Evolutionary conservation across 2,797 vertebrate species (phyloP), one percentile per base, ranked within the genome.

Genomic region (Aplochiton taeniatus): DNA sequence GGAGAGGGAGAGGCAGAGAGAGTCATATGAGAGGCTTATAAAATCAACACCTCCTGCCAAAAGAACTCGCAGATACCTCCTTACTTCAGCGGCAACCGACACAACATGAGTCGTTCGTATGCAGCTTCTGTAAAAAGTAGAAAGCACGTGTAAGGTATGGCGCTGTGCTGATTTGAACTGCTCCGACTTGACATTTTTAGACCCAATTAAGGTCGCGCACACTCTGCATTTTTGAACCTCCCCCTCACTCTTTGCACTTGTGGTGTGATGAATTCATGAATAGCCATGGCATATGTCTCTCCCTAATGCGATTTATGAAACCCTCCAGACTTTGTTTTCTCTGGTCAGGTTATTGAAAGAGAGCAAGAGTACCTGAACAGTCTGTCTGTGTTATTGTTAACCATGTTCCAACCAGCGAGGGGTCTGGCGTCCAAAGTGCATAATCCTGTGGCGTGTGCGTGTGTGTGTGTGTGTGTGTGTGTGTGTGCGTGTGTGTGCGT

Each of bases 41-140:
- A 90, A 87, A 85, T 90, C 86, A 85, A 76, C 85, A 89, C 77
- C 81, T 83, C 67, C 51, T 16, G 58, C 64, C 73, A 83, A 75
- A 63, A 69, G 45, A 72, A 74, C 68, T 77, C 74, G 76, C 67
- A 77, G 75, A 74, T 59, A 63, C 63, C 69, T 81, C 74, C 72
- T 78, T 72, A 69, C 58, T 67, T 65, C 52, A 48, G 42, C 53
- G 11, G 13, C n/a, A 70, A 44, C 58, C n/a, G 11, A 44, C 4
- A 31, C 58, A 4, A 51, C 10, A 42, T 58, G 50, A 73, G 58
- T 43, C 50, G 49, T 31, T 19, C 9, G 16, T 18, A 14, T 51
- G 17, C 58, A 61, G 58, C 61, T 43, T 68, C 52, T 18, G 44
- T 17, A 8, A 46, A 58, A 74, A 16, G 20, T 3, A 16, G n/a